Conservation (phyloP, 2,797 vertebrate genomes). For the Pitangus sulphuratus region DNA sequence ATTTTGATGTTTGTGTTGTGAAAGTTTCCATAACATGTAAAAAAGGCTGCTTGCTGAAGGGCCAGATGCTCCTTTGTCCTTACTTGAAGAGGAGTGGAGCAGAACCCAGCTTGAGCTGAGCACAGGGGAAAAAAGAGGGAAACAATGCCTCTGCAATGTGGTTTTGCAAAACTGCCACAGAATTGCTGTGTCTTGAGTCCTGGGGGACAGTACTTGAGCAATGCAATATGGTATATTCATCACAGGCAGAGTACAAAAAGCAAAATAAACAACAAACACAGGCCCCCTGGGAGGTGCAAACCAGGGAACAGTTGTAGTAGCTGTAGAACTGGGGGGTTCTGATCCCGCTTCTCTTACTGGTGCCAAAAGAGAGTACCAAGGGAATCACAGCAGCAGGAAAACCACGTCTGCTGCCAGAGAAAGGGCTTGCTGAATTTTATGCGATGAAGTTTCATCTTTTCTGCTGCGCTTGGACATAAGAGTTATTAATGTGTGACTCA, state of each 20-base stretch:
- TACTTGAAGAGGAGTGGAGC: background rate
- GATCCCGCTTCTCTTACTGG: background rate
- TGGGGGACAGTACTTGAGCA: background rate
- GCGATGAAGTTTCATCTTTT: background rate
- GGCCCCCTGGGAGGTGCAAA: background rate
- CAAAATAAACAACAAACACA: conserved; percentile 22
- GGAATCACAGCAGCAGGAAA: background rate
- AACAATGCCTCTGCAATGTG: conserved; percentile 18
- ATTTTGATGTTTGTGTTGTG: background rate
- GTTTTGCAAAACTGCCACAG: conserved; percentile 23
- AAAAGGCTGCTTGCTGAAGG: background rate
- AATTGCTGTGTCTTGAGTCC: background rate
- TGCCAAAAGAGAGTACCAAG: background rate
- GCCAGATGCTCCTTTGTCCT: conserved; percentile 3
- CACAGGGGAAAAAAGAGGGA: background rate
- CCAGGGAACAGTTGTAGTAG: background rate
- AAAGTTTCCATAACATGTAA: conserved; percentile 36
- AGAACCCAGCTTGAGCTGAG: background rate
- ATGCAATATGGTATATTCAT: background rate
- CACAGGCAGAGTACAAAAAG: background rate
- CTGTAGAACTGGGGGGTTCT: background rate
- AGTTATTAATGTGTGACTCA: background rate
- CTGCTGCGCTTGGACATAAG: background rate
- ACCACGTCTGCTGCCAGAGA: background rate
- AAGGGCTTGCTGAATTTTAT: background rate